Evolutionary conservation across 2,888 invertebrate genomes (phyloP).

Genomic region (Dolomedes plantarius): DNA sequence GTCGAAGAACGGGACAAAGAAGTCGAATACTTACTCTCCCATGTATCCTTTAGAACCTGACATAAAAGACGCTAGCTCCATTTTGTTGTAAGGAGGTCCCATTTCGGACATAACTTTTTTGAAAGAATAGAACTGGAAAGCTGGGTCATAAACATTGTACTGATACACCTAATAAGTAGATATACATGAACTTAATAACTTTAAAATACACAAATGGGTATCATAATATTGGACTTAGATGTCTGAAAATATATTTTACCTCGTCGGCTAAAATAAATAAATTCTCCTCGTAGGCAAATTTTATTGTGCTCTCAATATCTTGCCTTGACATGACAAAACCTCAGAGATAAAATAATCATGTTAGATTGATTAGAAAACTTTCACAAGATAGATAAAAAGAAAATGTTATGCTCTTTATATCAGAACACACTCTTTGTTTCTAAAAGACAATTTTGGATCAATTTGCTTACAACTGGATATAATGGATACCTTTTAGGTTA

Average conservation of each 20-base stretch:
- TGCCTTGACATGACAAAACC: conserved; percentile 86
- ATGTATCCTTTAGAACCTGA: conserved; percentile 92
- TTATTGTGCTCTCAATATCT: conserved; percentile 93
- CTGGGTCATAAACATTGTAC: conserved; percentile 93
- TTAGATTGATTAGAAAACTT: too few species aligned
- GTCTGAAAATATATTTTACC: conserved; percentile 78
- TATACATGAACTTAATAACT: background rate
- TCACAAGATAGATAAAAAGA: too few species aligned
- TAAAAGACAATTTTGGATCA: too few species aligned
- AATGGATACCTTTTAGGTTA: too few species aligned
- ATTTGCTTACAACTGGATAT: too few species aligned
- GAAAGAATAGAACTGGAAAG: conserved; percentile 93
- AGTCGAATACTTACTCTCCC: conserved; percentile 79
- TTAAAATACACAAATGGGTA: too few species aligned
- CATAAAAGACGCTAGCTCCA: conserved; percentile 97
- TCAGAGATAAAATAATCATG: conserved; percentile 63
- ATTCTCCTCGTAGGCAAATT: conserved; percentile 90
- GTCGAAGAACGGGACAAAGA: too few species aligned
- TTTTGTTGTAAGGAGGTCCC: conserved; percentile 87
- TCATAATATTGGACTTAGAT: too few species aligned
- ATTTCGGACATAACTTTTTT: conserved; percentile 94
- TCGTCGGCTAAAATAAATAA: conserved; percentile 95
- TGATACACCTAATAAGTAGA: conserved; percentile 86
- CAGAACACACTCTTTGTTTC: too few species aligned
- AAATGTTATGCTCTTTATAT: too few species aligned